A percentile compares a stretch with the other conserved stretches of the same genome.
Evolutionary conservation across 2,797 vertebrate species (phyloP).

Genomic region (Mico argentatus): DNA sequence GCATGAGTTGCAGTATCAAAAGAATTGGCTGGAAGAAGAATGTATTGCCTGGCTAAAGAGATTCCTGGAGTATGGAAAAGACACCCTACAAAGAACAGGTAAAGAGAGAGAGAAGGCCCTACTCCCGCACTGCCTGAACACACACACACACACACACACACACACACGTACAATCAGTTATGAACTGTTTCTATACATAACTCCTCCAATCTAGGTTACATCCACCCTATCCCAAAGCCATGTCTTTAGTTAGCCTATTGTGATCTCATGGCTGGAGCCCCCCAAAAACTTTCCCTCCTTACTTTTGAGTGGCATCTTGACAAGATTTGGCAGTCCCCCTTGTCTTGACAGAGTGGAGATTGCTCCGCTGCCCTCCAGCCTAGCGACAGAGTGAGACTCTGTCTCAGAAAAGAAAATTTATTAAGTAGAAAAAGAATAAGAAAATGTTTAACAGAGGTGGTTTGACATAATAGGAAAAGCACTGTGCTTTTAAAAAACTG

Average conservation of each 20-base stretch:
- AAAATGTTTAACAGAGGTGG: background rate
- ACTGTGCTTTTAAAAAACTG: background rate
- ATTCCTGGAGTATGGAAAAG: conserved; percentile 60
- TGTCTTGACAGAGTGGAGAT: background rate
- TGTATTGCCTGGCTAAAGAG: conserved; percentile 63
- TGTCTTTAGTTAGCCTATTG: background rate
- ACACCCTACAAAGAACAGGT: conserved; percentile 56
- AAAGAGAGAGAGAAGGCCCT: background rate
- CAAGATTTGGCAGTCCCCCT: background rate
- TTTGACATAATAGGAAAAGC: background rate
- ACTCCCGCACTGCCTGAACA: background rate
- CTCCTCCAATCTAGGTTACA: background rate
- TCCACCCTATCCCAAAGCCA: background rate
- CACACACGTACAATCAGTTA: no score
- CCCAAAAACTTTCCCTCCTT: background rate
- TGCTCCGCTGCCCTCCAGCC: no score
- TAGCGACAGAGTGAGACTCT: no score
- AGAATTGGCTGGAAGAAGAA: conserved; percentile 71
- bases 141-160: no score
- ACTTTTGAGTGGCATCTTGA: conserved; percentile 20
- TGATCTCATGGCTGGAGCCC: background rate
- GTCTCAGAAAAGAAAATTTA: no score
- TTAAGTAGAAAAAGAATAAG: background rate
- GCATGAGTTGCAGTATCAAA: conserved; percentile 60
- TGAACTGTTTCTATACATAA: background rate